These are phyloP conservation scores for Paramisgurnus dabryanus DNA, from an alignment of 2,113 vertebrate species.

Conservation along the genomic window DNA sequence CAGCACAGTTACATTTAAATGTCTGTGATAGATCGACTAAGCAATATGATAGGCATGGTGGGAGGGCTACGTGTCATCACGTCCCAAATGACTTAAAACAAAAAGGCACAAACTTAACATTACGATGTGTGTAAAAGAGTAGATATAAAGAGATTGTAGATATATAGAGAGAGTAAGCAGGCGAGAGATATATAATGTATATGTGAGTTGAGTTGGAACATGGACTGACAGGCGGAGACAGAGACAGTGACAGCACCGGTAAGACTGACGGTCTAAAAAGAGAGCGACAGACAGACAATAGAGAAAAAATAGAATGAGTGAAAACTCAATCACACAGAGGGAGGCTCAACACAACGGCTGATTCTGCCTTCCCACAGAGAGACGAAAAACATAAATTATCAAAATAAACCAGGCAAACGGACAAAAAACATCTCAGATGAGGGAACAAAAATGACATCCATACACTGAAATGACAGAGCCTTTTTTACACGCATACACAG, in stretches of 20 bases:
- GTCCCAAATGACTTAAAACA: too few relatives aligned
- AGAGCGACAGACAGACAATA: constrained; percentile 60
- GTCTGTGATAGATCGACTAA: too few relatives aligned
- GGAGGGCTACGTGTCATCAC: too few relatives aligned
- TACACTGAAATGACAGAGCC: neutral
- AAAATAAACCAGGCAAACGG: constrained; percentile 36
- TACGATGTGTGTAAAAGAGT: too few relatives aligned
- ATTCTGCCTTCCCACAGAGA: constrained; percentile 64
- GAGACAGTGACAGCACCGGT: constrained; percentile 30
- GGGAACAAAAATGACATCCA: constrained; percentile 31
- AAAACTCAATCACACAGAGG: constrained; percentile 64
- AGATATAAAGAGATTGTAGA: too few relatives aligned
- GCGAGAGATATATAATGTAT: neutral
- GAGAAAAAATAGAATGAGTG: constrained; percentile 44
- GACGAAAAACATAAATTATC: constrained; percentile 56
- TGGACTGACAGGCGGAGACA: constrained; percentile 46
- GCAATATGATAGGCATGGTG: too few relatives aligned
- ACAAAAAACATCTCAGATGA: constrained; percentile 21
- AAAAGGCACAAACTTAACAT: too few relatives aligned
- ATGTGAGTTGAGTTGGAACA: neutral
- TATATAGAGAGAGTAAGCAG: neutral
- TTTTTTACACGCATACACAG: neutral
- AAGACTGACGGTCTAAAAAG: constrained; percentile 56
- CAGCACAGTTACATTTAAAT: too few relatives aligned
- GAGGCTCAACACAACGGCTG: constrained; percentile 61